Percentiles rank a stretch among this genome's conserved stretches.
These are phyloP conservation scores for Passer montanus DNA, from an alignment of 2,113 vertebrate genomes.

Conservation along the genomic window DNA sequence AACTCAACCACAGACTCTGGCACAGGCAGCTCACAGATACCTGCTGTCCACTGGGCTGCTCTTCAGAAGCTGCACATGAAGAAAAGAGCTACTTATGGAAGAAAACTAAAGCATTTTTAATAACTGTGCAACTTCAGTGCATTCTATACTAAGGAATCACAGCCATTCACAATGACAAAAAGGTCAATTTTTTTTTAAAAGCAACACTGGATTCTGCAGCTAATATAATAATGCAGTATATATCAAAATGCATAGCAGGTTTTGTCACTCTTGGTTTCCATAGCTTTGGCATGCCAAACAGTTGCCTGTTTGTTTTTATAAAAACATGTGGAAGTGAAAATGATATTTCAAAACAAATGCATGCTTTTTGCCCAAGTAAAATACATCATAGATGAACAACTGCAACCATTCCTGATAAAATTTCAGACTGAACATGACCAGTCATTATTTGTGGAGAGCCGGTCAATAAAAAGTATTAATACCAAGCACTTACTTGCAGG, in stretches of 20 bases:
- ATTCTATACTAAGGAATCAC: background rate
- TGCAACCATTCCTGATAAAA: background rate
- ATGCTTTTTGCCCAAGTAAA: background rate
- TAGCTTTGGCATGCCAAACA: background rate
- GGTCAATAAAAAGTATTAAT: background rate
- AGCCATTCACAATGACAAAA: background rate
- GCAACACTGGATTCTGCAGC: background rate
- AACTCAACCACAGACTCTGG: background rate
- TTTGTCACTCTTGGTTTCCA: background rate
- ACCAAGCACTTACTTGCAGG: conserved; percentile 86
- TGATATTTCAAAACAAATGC: background rate
- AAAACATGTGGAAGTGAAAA: background rate
- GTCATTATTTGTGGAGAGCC: background rate
- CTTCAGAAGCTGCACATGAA: background rate
- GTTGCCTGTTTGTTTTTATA: background rate
- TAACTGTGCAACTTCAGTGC: background rate
- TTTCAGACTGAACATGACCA: background rate
- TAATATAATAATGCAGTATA: background rate
- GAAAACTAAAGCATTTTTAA: background rate
- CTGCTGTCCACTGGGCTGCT: background rate
- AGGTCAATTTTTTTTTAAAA: background rate
- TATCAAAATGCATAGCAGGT: background rate
- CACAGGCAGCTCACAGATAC: background rate
- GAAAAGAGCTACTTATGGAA: background rate
- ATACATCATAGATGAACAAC: background rate